Evolutionary conservation across 2,797 vertebrate species (phyloP).

Genomic region (Monodelphis domestica): DNA sequence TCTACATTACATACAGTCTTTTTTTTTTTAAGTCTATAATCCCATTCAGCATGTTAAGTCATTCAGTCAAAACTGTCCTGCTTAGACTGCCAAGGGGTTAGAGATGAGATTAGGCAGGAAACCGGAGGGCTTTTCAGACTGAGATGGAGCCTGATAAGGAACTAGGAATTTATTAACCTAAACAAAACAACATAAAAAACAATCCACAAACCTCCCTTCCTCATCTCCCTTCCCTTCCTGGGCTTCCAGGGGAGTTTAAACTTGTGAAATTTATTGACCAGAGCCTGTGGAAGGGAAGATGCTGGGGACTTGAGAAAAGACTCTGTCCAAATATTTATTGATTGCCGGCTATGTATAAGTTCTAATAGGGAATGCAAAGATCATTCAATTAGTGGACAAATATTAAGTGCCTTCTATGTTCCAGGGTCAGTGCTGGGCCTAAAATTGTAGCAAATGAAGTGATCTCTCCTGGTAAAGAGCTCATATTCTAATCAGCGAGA

Average conservation of each 20-base stretch:
- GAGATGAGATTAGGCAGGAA: slow-evolving; percentile 4
- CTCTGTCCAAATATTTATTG: background rate
- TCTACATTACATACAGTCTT: background rate
- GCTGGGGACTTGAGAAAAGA: background rate
- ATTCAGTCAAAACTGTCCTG: background rate
- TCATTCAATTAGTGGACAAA: background rate
- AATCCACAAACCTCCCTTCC: background rate
- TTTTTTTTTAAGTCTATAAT: background rate
- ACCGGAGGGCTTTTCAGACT: background rate
- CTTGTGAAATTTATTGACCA: background rate
- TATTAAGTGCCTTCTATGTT: background rate
- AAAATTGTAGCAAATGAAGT: background rate
- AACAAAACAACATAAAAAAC: background rate
- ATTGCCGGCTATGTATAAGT: background rate
- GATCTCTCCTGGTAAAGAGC: background rate
- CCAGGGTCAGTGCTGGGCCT: background rate
- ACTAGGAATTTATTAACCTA: background rate
- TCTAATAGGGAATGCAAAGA: background rate
- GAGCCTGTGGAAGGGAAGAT: background rate
- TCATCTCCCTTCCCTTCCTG: background rate
- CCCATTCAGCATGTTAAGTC: background rate
- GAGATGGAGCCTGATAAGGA: background rate
- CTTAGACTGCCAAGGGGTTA: background rate
- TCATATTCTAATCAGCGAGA: background rate
- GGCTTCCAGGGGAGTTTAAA: background rate